Evolutionary conservation across 2,797 vertebrate species (phyloP), one percentile per base, ranked within the genome.

Genomic region (Chaunax sp.): DNA sequence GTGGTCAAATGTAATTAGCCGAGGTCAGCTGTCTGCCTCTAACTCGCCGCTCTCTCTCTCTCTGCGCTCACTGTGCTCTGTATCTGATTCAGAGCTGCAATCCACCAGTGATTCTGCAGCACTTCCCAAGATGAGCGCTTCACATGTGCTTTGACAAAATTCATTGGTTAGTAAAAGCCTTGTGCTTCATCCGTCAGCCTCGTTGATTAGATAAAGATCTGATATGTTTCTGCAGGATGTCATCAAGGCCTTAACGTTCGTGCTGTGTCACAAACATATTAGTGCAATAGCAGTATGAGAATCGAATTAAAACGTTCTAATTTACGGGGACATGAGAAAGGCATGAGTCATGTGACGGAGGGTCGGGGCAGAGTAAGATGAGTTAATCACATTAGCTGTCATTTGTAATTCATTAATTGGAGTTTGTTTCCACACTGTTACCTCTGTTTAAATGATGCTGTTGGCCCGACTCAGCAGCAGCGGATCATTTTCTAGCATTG

Each of bases 341-440:
- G 10, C 30, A 11, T 11, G 9, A 0, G 8, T 46, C 2, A 50
- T 45, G 38, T 16, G 25, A 38, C 20, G 12, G 46, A n/a, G 1
- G 33, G 7, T 66, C 22, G 56, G 0, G 0, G 4, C 33, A 38
- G 35, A 76, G 43, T 5, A 2, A 15, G 38, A 15, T 6, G 44
- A 55, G 35, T 41, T 45, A 52, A 71, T 80, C 38, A 45, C 12
- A 20, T 49, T 10, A 47, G 10, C 15, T 26, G 25, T 23, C n/a
- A 33, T 55, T 37, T 60, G 30, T 3, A 14, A 44, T 49, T 54
- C 22, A 57, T 10, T 23, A 38, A 51, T 69, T 20, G 18, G 13
- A 64, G 1, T 1, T 63, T 74, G 60, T 35, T 63, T 28, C 9
- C 40, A 49, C 47, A 45, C 53, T 53, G 67, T 69, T 81, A 74